Conservation (phyloP, 2,797 vertebrate species). For the Phylloscopus collybita region DNA sequence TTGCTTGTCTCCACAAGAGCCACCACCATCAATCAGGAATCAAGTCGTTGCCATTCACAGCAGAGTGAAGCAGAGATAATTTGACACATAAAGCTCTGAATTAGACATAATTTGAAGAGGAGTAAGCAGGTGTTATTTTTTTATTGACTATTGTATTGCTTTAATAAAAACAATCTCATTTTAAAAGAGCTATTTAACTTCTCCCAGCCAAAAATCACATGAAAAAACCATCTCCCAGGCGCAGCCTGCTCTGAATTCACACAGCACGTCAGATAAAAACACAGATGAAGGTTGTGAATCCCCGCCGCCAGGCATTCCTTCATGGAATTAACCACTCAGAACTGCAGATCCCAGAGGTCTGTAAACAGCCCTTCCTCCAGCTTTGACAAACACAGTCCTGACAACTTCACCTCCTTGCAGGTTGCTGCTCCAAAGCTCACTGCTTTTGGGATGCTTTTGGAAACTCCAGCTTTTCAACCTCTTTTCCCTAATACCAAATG, state of each 20-base stretch:
- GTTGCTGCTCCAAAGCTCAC: not conserved
- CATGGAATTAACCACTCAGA: not conserved
- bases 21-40: slow-evolving; percentile 49
- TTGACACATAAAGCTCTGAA: slow-evolving; percentile 2
- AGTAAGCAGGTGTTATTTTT: slow-evolving; percentile 56
- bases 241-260: not conserved
- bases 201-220: not conserved
- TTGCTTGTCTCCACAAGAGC: slow-evolving; percentile 51
- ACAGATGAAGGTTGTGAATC: not conserved
- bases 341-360: not conserved
- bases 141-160: slow-evolving; percentile 24
- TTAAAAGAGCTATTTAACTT: slow-evolving; percentile 26
- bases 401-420: not conserved
- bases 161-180: slow-evolving; percentile 39
- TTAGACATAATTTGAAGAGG: slow-evolving; percentile 29
- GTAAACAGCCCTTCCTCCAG: not conserved
- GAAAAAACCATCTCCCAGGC: not conserved
- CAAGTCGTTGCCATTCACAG: slow-evolving; percentile 31
- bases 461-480: not conserved
- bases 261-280: not conserved
- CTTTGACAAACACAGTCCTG: not conserved
- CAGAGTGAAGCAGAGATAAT: slow-evolving; percentile 41
- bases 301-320: not conserved
- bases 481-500: not conserved
- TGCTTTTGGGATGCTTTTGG: not conserved